phyloP scores from a whole-genome alignment of 2,797 vertebrate genomes.

The Bradypodion pumilum region DNA sequence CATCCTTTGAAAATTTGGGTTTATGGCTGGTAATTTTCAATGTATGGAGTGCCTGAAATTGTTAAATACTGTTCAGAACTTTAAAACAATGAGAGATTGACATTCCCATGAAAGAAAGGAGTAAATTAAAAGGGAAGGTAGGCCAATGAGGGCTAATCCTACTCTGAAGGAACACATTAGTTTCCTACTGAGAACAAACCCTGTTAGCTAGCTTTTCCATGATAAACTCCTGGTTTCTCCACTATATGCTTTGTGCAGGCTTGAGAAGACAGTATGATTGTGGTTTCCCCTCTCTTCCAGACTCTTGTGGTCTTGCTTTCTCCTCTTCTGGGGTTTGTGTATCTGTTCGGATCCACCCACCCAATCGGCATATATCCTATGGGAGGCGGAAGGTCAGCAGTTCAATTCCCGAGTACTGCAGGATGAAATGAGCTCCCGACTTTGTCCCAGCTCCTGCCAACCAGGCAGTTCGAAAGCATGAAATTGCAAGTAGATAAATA shows the following conservation, averaged over 20 bases:
- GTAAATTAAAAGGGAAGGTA: neutral
- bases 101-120: neutral
- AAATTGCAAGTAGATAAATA: too few species aligned
- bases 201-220: neutral
- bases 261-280: conserved; percentile 6
- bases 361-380: too few species aligned
- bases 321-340: conserved; percentile 10
- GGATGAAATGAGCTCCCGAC: too few species aligned
- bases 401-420: too few species aligned
- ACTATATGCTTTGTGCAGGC: neutral
- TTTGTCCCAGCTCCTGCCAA: too few species aligned
- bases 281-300: neutral
- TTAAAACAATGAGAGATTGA: neutral
- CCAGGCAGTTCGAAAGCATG: too few species aligned
- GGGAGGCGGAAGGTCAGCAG: too few species aligned
- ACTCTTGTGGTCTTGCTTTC: conserved; percentile 7
- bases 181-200: neutral
- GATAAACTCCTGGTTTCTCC: neutral
- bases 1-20: neutral
- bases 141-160: neutral
- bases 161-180: neutral
- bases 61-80: neutral
- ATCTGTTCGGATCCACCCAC: neutral
- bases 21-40: too few species aligned
- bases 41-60: neutral